Percentiles rank a stretch among this genome's conserved stretches.
phyloP scores from a whole-genome alignment of 1,140 invertebrate species.

The Mamestra configurata region DNA sequence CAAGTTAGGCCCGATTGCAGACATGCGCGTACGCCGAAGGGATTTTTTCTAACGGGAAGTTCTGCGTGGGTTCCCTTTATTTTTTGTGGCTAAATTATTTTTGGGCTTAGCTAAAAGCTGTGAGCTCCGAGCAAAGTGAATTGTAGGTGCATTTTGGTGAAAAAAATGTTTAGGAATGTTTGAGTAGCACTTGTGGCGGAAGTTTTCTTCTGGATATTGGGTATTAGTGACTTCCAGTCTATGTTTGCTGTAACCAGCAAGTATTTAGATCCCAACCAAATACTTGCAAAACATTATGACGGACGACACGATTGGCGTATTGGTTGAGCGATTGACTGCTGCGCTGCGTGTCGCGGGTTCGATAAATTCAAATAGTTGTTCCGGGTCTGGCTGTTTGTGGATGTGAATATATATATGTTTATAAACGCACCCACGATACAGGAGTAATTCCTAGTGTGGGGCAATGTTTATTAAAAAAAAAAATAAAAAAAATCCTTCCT shows the following conservation, averaged over 20 bases:
- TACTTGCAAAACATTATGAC: too few relatives aligned
- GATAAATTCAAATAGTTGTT: too few relatives aligned
- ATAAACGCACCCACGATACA: too few relatives aligned
- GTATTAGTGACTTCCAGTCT: neutral
- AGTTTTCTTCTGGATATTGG: neutral
- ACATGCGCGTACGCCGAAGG: conserved; percentile 15
- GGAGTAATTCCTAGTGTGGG: too few relatives aligned
- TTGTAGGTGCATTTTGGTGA: neutral
- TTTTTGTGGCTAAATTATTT: conserved; percentile 22
- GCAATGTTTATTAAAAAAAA: too few relatives aligned
- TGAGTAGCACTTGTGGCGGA: conserved; percentile 5
- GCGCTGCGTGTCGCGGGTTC: too few relatives aligned
- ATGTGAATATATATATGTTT: too few relatives aligned
- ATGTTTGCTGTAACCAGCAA: neutral
- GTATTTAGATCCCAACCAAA: too few relatives aligned
- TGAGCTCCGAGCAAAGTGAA: neutral
- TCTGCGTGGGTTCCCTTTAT: conserved; percentile 24
- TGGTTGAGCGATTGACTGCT: too few relatives aligned
- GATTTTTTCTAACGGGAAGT: conserved; percentile 49
- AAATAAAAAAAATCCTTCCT: too few relatives aligned
- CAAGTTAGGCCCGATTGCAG: neutral
- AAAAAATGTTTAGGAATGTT: conserved; percentile 18
- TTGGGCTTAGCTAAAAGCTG: conserved; percentile 26
- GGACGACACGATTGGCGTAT: too few relatives aligned
- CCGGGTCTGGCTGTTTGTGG: too few relatives aligned